phyloP scores from a whole-genome alignment of 1,140 invertebrate genomes.

The Calephelis nemesis region DNA sequence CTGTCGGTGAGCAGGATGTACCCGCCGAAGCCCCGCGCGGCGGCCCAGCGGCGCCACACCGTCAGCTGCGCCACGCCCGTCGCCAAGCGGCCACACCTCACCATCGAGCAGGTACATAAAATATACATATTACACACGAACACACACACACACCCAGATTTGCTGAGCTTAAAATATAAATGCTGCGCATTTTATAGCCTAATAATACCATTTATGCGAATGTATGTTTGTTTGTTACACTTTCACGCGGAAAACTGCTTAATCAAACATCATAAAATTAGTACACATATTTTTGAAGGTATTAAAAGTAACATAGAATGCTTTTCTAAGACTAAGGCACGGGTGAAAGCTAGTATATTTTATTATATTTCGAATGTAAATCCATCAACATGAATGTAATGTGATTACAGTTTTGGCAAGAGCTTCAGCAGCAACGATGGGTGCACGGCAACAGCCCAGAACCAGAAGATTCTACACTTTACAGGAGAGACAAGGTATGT shows the following conservation, averaged over 20 bases:
- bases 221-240: too few relatives aligned
- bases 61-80: conserved; percentile 90
- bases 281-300: too few relatives aligned
- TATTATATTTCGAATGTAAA: too few relatives aligned
- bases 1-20: conserved; percentile 78
- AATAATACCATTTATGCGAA: too few relatives aligned
- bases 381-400: neutral
- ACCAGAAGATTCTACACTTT: conserved; percentile 51
- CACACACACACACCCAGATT: neutral
- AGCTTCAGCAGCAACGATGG: conserved; percentile 81
- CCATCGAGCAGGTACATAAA: conserved; percentile 82
- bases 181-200: too few relatives aligned
- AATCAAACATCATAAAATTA: too few relatives aligned
- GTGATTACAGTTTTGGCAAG: conserved; percentile 82
- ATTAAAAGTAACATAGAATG: too few relatives aligned
- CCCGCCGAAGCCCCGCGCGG: conserved; percentile 86
- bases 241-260: too few relatives aligned
- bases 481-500: conserved; percentile 60
- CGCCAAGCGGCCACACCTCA: conserved; percentile 82
- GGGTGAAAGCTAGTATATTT: neutral
- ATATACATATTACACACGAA: neutral
- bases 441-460: conserved; percentile 53
- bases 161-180: too few relatives aligned
- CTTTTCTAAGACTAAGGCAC: too few relatives aligned
- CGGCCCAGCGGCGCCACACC: conserved; percentile 89